A percentile compares a stretch with the other conserved stretches of the same genome.
Evolutionary conservation across 2,888 invertebrate genomes (phyloP).

Genomic region (Coenonympha arcania): DNA sequence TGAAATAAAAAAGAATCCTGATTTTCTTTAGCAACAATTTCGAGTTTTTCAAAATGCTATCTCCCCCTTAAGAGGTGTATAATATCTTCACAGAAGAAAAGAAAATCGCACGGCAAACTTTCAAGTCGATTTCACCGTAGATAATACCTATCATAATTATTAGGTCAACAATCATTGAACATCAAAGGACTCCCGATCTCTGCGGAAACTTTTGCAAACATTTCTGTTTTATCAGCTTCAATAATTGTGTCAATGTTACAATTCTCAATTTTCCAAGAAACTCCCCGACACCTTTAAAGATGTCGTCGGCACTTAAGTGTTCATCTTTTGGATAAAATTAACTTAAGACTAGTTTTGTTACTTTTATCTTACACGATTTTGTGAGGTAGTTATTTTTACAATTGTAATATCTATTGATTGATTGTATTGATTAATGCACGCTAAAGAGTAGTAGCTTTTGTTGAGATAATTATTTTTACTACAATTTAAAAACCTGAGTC

Average conservation of each 20-base stretch:
- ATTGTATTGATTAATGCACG: too few relatives aligned
- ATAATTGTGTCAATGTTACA: constrained; percentile 23
- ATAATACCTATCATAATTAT: constrained; percentile 2
- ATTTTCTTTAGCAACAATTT: too few relatives aligned
- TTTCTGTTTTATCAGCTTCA: constrained; percentile 14
- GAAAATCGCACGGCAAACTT: neutral
- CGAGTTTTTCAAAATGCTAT: too few relatives aligned
- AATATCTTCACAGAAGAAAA: neutral
- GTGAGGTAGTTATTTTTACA: constrained; percentile 1
- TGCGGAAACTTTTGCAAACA: constrained; percentile 7
- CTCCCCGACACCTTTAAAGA: constrained; percentile 50
- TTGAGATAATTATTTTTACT: too few relatives aligned
- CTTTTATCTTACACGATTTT: constrained; percentile 2
- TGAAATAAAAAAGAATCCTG: too few relatives aligned
- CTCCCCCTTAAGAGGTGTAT: too few relatives aligned
- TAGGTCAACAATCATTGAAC: constrained; percentile 5
- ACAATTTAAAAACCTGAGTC: too few relatives aligned
- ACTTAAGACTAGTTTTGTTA: constrained; percentile 35
- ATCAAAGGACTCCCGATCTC: constrained; percentile 5
- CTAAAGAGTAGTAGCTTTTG: too few relatives aligned
- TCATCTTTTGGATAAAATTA: constrained; percentile 41
- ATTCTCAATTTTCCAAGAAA: constrained; percentile 41
- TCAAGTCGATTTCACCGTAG: constrained; percentile 4
- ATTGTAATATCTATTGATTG: neutral
- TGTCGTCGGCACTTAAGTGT: constrained; percentile 45